Evolutionary conservation across 2,888 invertebrate genomes (phyloP).

Genomic region (Drosophila multiciliata): DNA sequence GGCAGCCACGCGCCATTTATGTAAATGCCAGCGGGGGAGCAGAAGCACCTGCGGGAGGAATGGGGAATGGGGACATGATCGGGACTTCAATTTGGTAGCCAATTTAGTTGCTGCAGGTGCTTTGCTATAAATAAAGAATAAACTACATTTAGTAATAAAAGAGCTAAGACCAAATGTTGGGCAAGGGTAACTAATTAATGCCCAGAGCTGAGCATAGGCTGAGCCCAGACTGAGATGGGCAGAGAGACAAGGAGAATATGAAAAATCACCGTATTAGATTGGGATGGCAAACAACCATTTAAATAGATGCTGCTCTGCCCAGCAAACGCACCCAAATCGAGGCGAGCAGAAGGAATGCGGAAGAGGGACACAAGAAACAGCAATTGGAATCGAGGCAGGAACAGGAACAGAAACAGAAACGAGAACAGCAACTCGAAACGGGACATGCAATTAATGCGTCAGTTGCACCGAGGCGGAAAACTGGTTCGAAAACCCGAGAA

Average conservation of each 20-base stretch:
- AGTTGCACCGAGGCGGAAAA: conserved; percentile 77
- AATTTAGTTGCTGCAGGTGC: conserved; percentile 29
- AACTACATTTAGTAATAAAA: neutral
- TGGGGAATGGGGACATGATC: conserved; percentile 2
- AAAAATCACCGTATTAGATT: conserved; percentile 73
- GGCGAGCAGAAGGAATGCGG: conserved; percentile 2
- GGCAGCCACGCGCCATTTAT: conserved; percentile 62
- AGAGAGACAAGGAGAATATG: conserved; percentile 42
- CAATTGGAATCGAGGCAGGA: conserved; percentile 4
- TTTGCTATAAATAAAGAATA: conserved; percentile 6
- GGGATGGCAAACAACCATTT: conserved; percentile 70
- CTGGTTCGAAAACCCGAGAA: conserved; percentile 63
- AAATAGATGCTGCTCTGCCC: conserved; percentile 27
- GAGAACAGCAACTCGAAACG: conserved; percentile 7
- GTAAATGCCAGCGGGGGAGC: conserved; percentile 48
- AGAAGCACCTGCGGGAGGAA: conserved; percentile 36
- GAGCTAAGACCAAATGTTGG: neutral
- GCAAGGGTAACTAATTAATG: conserved; percentile 30
- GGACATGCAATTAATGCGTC: conserved; percentile 70
- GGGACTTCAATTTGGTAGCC: conserved; percentile 5
- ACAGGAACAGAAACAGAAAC: conserved; percentile 13
- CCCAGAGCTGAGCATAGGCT: conserved; percentile 3
- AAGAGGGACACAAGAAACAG: conserved; percentile 10
- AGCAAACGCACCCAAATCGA: conserved; percentile 56
- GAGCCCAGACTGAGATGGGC: neutral